Evolutionary conservation across 2,888 invertebrate species (phyloP).

Genomic region (Mechanitis messenoides): DNA sequence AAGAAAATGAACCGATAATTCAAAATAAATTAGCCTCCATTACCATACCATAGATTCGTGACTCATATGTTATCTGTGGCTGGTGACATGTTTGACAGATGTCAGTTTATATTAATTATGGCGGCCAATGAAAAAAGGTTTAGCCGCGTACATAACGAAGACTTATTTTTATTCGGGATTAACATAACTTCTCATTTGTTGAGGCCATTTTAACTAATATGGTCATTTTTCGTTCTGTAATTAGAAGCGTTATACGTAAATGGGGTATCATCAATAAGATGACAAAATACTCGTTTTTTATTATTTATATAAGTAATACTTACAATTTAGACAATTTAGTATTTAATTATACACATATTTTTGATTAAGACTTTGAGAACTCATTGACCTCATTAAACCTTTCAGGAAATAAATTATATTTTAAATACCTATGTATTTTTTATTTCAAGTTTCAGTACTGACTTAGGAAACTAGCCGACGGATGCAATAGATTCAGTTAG

Average conservation of each 20-base stretch:
- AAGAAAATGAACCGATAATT: neutral
- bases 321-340: neutral
- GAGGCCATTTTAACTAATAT: constrained; percentile 4
- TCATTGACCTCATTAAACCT: too few relatives aligned
- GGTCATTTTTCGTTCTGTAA: neutral
- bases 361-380: too few relatives aligned
- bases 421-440: too few relatives aligned
- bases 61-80: constrained; percentile 20
- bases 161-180: constrained; percentile 6
- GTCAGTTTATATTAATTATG: constrained; percentile 62
- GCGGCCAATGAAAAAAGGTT: constrained; percentile 11
- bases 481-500: too few relatives aligned
- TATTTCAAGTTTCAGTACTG: too few relatives aligned
- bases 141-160: constrained; percentile 3
- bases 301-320: neutral
- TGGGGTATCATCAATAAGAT: constrained; percentile 4
- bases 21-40: constrained; percentile 4
- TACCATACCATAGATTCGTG: constrained; percentile 13
- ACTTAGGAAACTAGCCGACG: too few relatives aligned
- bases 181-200: constrained; percentile 2
- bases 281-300: neutral
- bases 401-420: too few relatives aligned
- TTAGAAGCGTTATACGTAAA: neutral
- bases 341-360: too few relatives aligned
- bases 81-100: constrained; percentile 57